A percentile compares a stretch with the other conserved stretches of the same genome.
Evolutionary conservation across 2,797 vertebrate species (phyloP).

Genomic region (Siniperca obscura): DNA sequence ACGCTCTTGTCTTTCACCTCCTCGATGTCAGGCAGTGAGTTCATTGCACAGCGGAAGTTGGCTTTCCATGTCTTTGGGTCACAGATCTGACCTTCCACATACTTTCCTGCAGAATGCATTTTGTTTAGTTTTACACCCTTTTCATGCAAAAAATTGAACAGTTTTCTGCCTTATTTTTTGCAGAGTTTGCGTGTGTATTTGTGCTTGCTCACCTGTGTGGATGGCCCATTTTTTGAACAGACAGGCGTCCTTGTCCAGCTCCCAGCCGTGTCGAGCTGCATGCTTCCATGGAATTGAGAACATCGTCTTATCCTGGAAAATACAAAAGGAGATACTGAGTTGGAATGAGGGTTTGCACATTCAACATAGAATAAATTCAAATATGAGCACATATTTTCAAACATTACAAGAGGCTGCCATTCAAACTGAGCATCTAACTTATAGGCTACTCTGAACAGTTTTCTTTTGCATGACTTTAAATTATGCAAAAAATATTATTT

Average conservation of each 20-base stretch:
- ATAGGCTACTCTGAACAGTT: background rate
- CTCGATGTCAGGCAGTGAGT: conserved; percentile 95
- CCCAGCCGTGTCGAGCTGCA: conserved; percentile 96
- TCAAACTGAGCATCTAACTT: background rate
- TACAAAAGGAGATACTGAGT: conserved; percentile 9
- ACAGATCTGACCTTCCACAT: conserved; percentile 83
- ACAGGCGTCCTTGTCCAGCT: conserved; percentile 93
- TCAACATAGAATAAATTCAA: background rate
- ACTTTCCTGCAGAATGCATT: conserved; percentile 87
- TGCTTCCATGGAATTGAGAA: conserved; percentile 99
- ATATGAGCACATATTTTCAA: background rate
- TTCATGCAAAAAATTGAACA: too few species aligned
- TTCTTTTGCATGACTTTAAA: background rate
- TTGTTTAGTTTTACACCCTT: conserved; percentile 13
- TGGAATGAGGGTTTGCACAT: background rate
- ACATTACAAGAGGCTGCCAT: background rate
- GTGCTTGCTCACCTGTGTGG: conserved; percentile 91
- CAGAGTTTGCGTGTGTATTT: background rate
- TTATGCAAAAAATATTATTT: conserved; percentile 15
- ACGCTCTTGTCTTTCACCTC: conserved; percentile 95
- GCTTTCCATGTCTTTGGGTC: conserved; percentile 99
- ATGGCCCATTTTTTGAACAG: conserved; percentile 96
- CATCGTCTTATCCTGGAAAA: conserved; percentile 87
- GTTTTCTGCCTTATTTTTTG: background rate
- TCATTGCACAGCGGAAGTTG: conserved; percentile 99